Evolutionary conservation across 2,113 vertebrate species (phyloP), one percentile per base, ranked within the genome.

Genomic region (Ailurus styani): DNA sequence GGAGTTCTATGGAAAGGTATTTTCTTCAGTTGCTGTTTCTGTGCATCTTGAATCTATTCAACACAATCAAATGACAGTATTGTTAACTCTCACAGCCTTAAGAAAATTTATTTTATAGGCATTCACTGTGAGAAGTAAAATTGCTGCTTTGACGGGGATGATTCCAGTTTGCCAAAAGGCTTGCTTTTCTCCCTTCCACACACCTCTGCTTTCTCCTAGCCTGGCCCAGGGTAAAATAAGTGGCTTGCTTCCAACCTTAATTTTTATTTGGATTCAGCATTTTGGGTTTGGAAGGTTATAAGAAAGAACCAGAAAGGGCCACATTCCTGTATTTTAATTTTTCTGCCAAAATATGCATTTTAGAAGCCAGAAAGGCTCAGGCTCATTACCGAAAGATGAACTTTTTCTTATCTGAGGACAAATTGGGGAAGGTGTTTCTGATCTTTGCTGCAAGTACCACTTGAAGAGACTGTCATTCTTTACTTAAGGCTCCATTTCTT

Each of bases 81-180:
- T 98, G 89, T 91, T 89, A 97, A 96, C 25, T 98, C 93, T 97
- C 89, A 93, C 86, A 91, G 70, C 84, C 70, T 87, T 91, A 94
- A 85, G 83, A 90, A 91, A 64, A 81, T 93, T 90, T 96, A 70
- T 85, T 96, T 93, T 82, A n/a, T 88, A 95, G 88, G 57, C 77
- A 94, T 95, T 96, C 83, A 87, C 82, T 93, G 70, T 95, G 97
- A 98, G 95, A 97, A 87, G 60, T 93, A 93, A 97, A 98, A 87
- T 52, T 91, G 91, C 93, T 98, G 91, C 96, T 97, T 97, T 97
- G 70, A 93, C 78, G 93, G 60, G 79, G 81, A 90, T 93, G 50
- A 95, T 97, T 95, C 95, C 95, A 98, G 86, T 97, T 98, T 98
- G 96, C 96, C 96, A 96, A 97, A 95, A 84, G 87, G 75, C 60